Evolutionary conservation across 2,888 invertebrate species (phyloP).

Genomic region (Crepidodera aurea): DNA sequence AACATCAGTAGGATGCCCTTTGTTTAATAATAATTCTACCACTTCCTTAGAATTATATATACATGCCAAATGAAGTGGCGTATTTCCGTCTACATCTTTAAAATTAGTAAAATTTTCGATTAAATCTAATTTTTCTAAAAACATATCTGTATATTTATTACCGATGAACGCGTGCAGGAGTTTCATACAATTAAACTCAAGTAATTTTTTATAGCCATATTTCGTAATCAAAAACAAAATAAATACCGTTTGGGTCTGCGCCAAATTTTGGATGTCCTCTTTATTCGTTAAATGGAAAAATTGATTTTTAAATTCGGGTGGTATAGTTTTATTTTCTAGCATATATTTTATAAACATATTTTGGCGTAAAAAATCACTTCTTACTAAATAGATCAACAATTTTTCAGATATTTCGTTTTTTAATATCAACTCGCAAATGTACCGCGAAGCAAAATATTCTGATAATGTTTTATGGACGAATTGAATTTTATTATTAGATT

Average conservation of each 20-base stretch:
- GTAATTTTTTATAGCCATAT: not conserved
- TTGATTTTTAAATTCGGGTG: not conserved
- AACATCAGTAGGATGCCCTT: not conserved
- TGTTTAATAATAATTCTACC: not conserved
- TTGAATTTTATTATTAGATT: not conserved
- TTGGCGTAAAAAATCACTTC: too few species aligned
- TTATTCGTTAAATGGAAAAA: not conserved
- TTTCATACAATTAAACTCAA: not conserved
- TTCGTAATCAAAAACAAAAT: not conserved
- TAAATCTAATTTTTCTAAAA: not conserved
- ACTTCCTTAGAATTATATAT: not conserved
- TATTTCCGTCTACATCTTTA: not conserved
- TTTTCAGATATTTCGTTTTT: not conserved
- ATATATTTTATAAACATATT: not conserved
- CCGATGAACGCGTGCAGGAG: not conserved
- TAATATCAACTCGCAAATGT: not conserved
- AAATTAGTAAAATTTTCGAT: not conserved
- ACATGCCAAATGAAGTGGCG: not conserved
- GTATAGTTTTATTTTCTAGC: not conserved
- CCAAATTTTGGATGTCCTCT: not conserved
- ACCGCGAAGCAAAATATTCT: constrained; percentile 19
- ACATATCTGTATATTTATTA: not conserved
- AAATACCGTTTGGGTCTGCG: too few species aligned
- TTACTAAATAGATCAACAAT: not conserved
- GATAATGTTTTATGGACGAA: constrained; percentile 23